Percentiles rank a stretch among this genome's conserved stretches.
These are phyloP conservation scores for Trichomycterus rosablanca DNA, from an alignment of 2,113 vertebrate species.

Conservation along the genomic window DNA sequence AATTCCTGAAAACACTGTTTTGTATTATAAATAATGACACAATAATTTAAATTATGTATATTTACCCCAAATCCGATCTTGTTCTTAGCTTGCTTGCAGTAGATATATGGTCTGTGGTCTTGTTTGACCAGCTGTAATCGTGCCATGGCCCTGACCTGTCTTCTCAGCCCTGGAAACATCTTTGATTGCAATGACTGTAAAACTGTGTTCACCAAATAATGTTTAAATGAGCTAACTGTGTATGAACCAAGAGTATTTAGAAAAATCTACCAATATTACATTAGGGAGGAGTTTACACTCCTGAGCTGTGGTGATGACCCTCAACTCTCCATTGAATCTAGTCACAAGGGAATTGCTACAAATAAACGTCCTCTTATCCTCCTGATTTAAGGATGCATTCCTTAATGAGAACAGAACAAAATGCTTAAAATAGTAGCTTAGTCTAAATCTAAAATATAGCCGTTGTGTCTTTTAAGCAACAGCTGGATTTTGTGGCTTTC, in stretches of 20 bases:
- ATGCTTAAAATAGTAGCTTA: too few relatives aligned
- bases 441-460: too few relatives aligned
- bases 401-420: background rate
- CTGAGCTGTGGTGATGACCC: background rate
- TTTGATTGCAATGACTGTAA: background rate
- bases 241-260: too few relatives aligned
- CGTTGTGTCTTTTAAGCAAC: too few relatives aligned
- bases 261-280: conserved; percentile 5
- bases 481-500: conserved; percentile 26
- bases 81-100: conserved; percentile 57
- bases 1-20: too few relatives aligned
- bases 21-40: too few relatives aligned
- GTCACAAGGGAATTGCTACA: conserved; percentile 5
- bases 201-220: background rate
- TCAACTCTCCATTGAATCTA: background rate
- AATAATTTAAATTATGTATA: conserved; percentile 26
- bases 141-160: conserved; percentile 1
- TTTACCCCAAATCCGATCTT: conserved; percentile 56
- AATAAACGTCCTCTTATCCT: conserved; percentile 1
- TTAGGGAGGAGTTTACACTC: conserved; percentile 28
- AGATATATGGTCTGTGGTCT: conserved; percentile 42
- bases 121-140: conserved; percentile 30
- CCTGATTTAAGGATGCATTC: too few relatives aligned
- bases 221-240: background rate
- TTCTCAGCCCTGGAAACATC: conserved; percentile 37